phyloP scores from a whole-genome alignment of 1,140 invertebrate genomes.

The Polypedilum pembai region DNA sequence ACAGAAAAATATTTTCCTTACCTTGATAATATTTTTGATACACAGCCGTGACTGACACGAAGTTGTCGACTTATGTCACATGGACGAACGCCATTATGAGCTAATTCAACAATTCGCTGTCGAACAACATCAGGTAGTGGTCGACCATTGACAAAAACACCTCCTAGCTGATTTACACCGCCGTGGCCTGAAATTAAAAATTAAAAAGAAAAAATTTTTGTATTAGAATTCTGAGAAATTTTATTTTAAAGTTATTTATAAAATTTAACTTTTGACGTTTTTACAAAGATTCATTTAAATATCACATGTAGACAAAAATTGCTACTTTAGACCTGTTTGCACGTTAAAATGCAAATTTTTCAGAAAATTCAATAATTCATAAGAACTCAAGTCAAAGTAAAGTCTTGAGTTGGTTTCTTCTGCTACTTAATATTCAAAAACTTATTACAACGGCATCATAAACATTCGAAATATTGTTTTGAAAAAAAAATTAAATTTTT shows the following conservation, averaged over 20 bases:
- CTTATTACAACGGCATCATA: no score
- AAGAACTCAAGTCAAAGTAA: no score
- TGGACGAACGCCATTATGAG: slow-evolving; percentile 88
- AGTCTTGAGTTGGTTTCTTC: no score
- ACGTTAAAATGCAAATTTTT: no score
- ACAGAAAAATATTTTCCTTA: slow-evolving; percentile 53
- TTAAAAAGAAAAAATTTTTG: slow-evolving; percentile 30
- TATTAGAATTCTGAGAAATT: no score
- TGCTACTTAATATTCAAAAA: no score
- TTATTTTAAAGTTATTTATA: no score
- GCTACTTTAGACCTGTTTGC: no score
- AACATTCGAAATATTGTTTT: neutral
- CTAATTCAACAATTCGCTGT: slow-evolving; percentile 90
- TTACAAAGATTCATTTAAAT: no score
- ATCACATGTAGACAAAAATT: no score
- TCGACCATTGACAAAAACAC: slow-evolving; percentile 93
- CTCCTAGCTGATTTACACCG: slow-evolving; percentile 92
- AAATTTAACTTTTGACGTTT: no score
- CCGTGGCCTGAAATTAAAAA: slow-evolving; percentile 67
- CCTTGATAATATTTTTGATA: slow-evolving; percentile 91
- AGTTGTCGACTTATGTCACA: slow-evolving; percentile 90
- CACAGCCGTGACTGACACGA: slow-evolving; percentile 85
- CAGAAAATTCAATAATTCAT: no score
- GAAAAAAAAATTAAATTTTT: neutral
- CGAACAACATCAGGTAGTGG: slow-evolving; percentile 90